phyloP scores from a whole-genome alignment of 2,888 invertebrate species.

The Aelia acuminata region DNA sequence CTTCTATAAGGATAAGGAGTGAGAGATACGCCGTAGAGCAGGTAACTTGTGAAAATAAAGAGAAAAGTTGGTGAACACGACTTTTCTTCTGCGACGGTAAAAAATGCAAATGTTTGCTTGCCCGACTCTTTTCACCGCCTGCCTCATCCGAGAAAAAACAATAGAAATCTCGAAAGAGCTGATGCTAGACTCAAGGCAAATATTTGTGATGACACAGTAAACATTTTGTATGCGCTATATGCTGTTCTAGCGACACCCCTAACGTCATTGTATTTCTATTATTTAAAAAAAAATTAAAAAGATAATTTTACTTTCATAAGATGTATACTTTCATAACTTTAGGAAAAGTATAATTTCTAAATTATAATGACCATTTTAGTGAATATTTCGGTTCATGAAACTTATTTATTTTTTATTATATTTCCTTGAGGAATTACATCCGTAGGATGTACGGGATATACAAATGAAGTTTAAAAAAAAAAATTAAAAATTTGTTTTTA shows the following conservation, averaged over 20 bases:
- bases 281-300: too few species aligned
- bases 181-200: neutral
- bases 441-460: too few species aligned
- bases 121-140: conserved; percentile 4
- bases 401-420: too few species aligned
- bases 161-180: conserved; percentile 19
- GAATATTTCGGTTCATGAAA: too few species aligned
- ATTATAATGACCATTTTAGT: too few species aligned
- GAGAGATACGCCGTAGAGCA: neutral
- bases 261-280: neutral
- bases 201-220: conserved; percentile 24
- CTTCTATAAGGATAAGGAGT: neutral
- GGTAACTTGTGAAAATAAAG: conserved; percentile 1
- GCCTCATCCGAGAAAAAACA: conserved; percentile 35
- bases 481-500: too few species aligned
- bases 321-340: too few species aligned
- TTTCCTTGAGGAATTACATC: too few species aligned
- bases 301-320: too few species aligned
- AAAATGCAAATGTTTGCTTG: conserved; percentile 24
- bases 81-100: conserved; percentile 4
- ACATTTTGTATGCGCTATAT: conserved; percentile 6
- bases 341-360: too few species aligned
- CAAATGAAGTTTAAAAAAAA: too few species aligned
- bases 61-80: neutral
- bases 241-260: neutral